Percentiles rank a stretch among this genome's conserved stretches.
These are phyloP conservation scores for Fundulus diaphanus DNA, from an alignment of 2,797 vertebrate species.

Conservation along the genomic window DNA sequence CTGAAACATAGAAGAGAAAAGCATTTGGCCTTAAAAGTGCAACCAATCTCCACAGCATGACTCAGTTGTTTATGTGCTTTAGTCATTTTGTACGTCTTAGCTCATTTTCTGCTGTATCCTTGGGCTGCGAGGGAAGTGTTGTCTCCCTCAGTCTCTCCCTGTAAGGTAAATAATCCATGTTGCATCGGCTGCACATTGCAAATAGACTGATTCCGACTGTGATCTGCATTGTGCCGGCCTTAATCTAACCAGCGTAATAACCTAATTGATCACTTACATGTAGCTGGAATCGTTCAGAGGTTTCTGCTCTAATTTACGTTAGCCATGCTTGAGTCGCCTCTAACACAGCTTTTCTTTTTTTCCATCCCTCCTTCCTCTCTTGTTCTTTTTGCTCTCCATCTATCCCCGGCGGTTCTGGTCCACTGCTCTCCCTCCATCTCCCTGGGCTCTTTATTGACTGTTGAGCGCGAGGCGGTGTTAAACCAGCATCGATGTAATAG, in stretches of 20 bases:
- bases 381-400: constrained; percentile 21
- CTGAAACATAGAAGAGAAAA: not conserved
- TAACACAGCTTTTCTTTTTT: constrained; percentile 13
- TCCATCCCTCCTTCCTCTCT: constrained; percentile 11
- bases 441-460: constrained; percentile 77
- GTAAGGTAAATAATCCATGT: constrained; percentile 8
- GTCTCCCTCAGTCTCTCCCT: not conserved
- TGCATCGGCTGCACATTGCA: constrained; percentile 20
- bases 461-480: constrained; percentile 72
- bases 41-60: not conserved
- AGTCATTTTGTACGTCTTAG: not conserved
- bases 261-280: constrained; percentile 66
- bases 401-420: constrained; percentile 62
- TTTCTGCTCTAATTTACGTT: constrained; percentile 64
- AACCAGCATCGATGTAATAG: constrained; percentile 77
- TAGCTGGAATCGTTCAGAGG: constrained; percentile 66
- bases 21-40: not conserved
- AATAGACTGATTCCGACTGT: constrained; percentile 29
- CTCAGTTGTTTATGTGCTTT: not conserved
- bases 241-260: constrained; percentile 60
- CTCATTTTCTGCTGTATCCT: constrained; percentile 11
- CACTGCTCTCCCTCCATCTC: constrained; percentile 66
- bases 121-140: not conserved
- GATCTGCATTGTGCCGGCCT: constrained; percentile 49
- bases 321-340: constrained; percentile 53